Base-by-base conservation (phyloP, 1,140 invertebrate genomes). In the Heterodera schachtii region DNA sequence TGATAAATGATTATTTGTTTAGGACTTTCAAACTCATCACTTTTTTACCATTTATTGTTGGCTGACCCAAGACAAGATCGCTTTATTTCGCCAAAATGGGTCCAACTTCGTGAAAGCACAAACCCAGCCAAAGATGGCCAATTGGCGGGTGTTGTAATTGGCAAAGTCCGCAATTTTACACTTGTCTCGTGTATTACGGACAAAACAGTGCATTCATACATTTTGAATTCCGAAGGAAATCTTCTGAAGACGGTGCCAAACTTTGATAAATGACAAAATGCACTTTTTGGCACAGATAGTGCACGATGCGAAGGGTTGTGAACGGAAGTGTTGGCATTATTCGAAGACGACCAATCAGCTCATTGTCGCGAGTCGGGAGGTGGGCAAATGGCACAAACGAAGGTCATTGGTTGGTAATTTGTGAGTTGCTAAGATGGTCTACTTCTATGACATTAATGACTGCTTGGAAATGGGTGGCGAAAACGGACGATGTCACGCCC, bases 381-480 rank as follows among this genome's bases (percentile, higher is more conserved):
- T 87, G 6, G 9, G 78, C 77, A 47, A 16, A n/a, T 21, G 3
- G 9, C 43, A 3, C 44, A n/a, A 60, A n/a, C 43, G 44, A 71
- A 41, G 31, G n/a, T 8, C 1, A 41, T 19, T 71, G 69, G 7
- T 69, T 7, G 9, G 31, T 19, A 9, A 71, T 9, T 46, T 31
- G 73, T 8, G 8, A 69, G 47, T 79, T 46, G 13, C 87, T 66
- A 57, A 88, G 85, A 89, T 88, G 86, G 81, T 89, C 11, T 83
- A 90, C 77, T 89, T 89, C 76, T 89, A 89, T 60, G 83, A 89
- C 66, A 81, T 84, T 41, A 83, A 88, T 21, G 76, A 77, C 67
- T 89, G 82, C 60, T 57, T 84, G 2, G 86, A 89, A 67, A 79
- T 75, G 73, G 87, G 85, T 4, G 80, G 79, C 31, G 86, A 84